Evolutionary conservation across 2,888 invertebrate species (phyloP).

Genomic region (Azorinus chamasolen): DNA sequence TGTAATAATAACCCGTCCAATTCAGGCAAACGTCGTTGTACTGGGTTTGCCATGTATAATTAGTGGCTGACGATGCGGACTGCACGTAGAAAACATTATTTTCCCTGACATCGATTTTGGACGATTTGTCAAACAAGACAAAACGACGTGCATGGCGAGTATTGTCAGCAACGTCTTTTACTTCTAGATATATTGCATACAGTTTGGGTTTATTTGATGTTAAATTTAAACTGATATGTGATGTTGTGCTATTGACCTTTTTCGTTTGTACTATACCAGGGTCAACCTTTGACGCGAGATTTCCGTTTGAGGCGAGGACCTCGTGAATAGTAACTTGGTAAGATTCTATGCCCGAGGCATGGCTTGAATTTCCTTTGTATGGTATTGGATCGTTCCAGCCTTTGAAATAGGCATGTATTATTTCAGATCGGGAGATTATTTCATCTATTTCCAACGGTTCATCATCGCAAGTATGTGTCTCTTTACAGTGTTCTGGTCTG

Average conservation of each 20-base stretch:
- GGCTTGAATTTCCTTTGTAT: neutral
- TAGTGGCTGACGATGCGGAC: conserved; percentile 47
- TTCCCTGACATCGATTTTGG: conserved; percentile 23
- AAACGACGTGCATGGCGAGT: conserved; percentile 51
- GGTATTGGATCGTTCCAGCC: conserved; percentile 18
- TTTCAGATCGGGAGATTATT: neutral
- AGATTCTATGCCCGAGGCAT: conserved; percentile 10
- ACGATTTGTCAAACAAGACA: conserved; percentile 58
- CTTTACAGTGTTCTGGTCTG: neutral
- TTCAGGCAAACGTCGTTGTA: conserved; percentile 49
- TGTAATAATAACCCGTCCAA: conserved; percentile 65
- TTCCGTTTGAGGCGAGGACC: neutral
- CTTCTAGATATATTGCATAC: conserved; percentile 30
- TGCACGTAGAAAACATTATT: conserved; percentile 18
- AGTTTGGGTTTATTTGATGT: conserved; percentile 22
- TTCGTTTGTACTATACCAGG: conserved; percentile 2
- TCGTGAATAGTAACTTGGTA: conserved; percentile 1
- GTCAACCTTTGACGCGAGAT: neutral
- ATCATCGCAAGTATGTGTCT: neutral
- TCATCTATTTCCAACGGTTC: neutral
- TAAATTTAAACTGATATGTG: conserved; percentile 6
- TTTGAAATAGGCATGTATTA: neutral
- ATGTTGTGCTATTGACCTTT: neutral
- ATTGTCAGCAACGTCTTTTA: conserved; percentile 62
- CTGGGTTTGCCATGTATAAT: conserved; percentile 65